These are phyloP conservation scores for Peromyscus californicus DNA, from an alignment of 2,113 vertebrate genomes.

Conservation along the genomic window DNA sequence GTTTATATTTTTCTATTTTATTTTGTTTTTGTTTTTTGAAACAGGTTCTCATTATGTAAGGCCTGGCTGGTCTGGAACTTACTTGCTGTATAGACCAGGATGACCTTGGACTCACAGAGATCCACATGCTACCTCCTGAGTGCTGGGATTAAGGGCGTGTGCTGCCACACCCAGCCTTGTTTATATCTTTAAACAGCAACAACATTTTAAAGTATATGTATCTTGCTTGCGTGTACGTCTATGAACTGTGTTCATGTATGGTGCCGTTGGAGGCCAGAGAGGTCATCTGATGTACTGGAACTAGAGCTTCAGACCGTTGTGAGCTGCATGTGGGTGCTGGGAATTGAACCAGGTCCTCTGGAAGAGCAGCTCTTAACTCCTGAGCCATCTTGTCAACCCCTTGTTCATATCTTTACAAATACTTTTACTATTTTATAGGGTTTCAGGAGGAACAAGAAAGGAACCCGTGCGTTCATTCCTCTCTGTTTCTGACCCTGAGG, in stretches of 20 bases:
- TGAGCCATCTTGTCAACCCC: not conserved
- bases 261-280: not conserved
- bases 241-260: not conserved
- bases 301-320: not conserved
- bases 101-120: not conserved
- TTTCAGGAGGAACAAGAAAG: not conserved
- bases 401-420: not conserved
- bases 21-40: not conserved
- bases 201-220: not conserved
- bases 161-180: not conserved
- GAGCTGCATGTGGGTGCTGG: not conserved
- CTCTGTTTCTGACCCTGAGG: constrained; percentile 55
- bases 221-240: not conserved
- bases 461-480: not conserved
- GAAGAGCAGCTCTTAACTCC: not conserved
- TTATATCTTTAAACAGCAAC: not conserved
- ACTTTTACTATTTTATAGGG: not conserved
- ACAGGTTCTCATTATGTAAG: not conserved
- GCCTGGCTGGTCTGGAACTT: not conserved
- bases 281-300: not conserved
- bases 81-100: not conserved
- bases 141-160: not conserved
- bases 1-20: not conserved
- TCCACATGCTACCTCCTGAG: not conserved
- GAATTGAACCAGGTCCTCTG: not conserved